Base-by-base conservation (phyloP, 2,888 invertebrate genomes). In the Lasioglossum malachurum region DNA sequence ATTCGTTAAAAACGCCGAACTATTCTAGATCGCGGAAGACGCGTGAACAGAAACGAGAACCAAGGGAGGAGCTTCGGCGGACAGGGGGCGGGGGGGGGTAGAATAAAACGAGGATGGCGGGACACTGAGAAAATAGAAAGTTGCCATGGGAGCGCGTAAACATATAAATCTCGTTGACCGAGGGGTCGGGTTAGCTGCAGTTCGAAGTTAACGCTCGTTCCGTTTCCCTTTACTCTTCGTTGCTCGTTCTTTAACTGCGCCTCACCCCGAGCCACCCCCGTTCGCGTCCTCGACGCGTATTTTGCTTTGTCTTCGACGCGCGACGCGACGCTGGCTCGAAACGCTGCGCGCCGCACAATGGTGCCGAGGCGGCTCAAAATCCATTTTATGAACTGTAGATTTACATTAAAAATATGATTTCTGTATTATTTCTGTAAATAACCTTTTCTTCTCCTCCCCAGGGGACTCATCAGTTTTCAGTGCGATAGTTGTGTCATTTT, bases 131-230 rank as follows among this genome's bases (percentile, higher is more conserved):
- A 93, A 93, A 93, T 93, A 94, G 93, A 94, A 94, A 94, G 94
- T 95, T 94, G 91, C 94, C 91, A 93, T 92, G 93, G 93, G 88
- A 93, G 90, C 94, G 93, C 94, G 94, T 95, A 95, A 95, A 95
- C 95, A 95, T 94, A 94, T 94, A 94, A 95, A 95, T 95, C 94
- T 93, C 91, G 86, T 84, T 89, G 84, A 87, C 85, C 89, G 86
- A 78, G 89, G 57, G 77, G 46, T 12, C 69, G 75, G 67, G 89
- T 89, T 90, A 84, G 92, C 87, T 91, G 91, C 89, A 89, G 89
- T 91, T 91, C 88, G 72, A 93, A 93, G 91, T 93, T 93, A 93
- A 92, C 92, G 90, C 90, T 91, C 88, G 86, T 90, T 87, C 83
- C 88, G 87, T 80, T 73, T 87, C 81, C 75, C 82, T 81, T 75